These are phyloP conservation scores for Volucella inflata DNA, from an alignment of 2,888 invertebrate species.

Conservation along the genomic window DNA sequence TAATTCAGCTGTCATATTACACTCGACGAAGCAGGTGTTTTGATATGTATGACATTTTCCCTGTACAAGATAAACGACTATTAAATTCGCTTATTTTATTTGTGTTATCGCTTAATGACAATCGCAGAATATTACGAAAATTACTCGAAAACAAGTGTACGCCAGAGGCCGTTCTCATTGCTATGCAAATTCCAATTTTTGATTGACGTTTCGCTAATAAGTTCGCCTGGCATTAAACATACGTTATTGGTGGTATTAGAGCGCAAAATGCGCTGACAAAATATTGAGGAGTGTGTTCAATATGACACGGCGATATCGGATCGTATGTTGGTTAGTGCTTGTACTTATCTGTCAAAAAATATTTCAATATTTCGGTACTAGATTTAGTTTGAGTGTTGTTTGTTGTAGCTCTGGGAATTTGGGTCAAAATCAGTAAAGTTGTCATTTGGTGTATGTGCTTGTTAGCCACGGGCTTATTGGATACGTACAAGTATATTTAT, in stretches of 20 bases:
- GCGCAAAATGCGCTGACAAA: not conserved
- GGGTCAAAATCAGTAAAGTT: conserved; percentile 5
- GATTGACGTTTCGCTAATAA: conserved; percentile 8
- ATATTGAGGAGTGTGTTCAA: not conserved
- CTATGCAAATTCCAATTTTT: not conserved
- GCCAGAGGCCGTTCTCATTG: conserved; percentile 2
- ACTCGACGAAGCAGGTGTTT: no score
- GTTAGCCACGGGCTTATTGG: no score
- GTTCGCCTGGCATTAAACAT: not conserved
- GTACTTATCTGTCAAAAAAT: conserved; percentile 30
- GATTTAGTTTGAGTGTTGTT: not conserved
- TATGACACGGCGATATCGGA: conserved; percentile 26
- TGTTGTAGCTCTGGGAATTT: not conserved
- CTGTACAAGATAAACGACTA: no score
- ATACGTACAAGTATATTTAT: no score
- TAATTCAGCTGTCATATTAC: no score
- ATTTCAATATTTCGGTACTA: not conserved
- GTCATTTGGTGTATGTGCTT: not conserved
- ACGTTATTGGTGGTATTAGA: not conserved
- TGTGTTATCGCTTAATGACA: no score
- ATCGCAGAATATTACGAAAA: no score
- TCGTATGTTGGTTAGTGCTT: not conserved
- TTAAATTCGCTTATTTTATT: no score
- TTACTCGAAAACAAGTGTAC: not conserved
- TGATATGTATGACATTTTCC: no score